Percentiles rank a stretch among this genome's conserved stretches.
Conservation (phyloP, 2,797 vertebrate genomes). For the Coranthus polyacanthus region DNA sequence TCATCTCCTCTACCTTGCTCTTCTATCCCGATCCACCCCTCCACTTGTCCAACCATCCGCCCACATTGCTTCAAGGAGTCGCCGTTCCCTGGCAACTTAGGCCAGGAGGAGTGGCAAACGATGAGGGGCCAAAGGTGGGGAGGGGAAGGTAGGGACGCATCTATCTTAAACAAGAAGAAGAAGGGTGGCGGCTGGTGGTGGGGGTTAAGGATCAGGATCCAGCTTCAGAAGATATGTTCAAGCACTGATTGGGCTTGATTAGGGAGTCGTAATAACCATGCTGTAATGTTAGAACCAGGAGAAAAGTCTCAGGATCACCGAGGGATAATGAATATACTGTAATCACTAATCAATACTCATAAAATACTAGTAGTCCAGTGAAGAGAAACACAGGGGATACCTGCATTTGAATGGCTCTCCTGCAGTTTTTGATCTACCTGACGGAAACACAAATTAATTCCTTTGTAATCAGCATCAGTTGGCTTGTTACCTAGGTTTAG, state of each 20-base stretch:
- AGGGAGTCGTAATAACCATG: conserved; percentile 24
- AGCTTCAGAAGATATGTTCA: conserved; percentile 18
- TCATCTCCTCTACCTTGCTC: conserved; percentile 33
- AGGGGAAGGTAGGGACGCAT: conserved; percentile 18
- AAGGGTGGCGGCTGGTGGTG: too few relatives aligned
- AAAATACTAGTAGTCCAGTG: conserved; percentile 1
- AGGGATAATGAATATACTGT: neutral
- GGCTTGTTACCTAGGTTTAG: neutral
- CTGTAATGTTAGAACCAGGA: too few relatives aligned
- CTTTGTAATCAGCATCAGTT: conserved; percentile 21
- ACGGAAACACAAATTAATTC: conserved; percentile 23
- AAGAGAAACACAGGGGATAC: neutral
- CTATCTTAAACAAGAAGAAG: neutral
- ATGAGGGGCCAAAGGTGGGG: neutral
- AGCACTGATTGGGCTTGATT: conserved; percentile 13
- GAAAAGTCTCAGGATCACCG: neutral
- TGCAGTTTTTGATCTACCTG: conserved; percentile 1
- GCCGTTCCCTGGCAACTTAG: conserved; percentile 62
- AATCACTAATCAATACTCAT: neutral
- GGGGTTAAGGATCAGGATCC: neutral
- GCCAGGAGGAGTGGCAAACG: neutral
- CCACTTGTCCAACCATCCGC: conserved; percentile 33
- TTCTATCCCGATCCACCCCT: conserved; percentile 38
- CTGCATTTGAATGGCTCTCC: neutral
- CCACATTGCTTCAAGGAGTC: conserved; percentile 55